These are phyloP conservation scores for Ormyrus nitidulus DNA, from an alignment of 2,888 invertebrate species.

Conservation along the genomic window DNA sequence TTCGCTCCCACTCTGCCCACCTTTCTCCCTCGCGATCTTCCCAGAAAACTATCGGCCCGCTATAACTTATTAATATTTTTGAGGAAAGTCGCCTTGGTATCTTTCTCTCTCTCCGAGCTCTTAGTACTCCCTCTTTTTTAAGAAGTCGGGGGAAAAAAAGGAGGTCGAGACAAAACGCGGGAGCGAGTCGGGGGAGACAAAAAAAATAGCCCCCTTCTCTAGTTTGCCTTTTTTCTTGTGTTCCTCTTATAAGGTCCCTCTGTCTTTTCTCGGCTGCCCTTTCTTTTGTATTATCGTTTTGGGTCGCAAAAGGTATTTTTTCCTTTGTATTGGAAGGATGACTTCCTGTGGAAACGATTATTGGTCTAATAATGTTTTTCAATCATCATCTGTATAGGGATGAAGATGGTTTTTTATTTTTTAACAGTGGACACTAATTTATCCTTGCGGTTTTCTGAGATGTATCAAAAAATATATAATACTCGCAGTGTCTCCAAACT, in stretches of 20 bases:
- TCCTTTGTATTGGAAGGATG: neutral
- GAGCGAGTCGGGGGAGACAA: slow-evolving; percentile 30
- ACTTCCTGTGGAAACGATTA: too few species aligned
- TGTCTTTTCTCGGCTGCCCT: slow-evolving; percentile 21
- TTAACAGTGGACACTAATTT: neutral
- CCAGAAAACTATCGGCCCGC: slow-evolving; percentile 69
- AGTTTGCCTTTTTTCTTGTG: slow-evolving; percentile 7
- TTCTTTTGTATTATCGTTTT: slow-evolving; percentile 7
- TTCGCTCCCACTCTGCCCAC: slow-evolving; percentile 16
- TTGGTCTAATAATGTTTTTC: too few species aligned
- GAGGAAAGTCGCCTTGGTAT: slow-evolving; percentile 62
- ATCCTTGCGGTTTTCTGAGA: too few species aligned
- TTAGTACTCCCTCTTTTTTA: slow-evolving; percentile 7
- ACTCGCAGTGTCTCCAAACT: too few species aligned
- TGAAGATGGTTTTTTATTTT: too few species aligned
- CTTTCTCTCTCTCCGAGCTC: slow-evolving; percentile 35
- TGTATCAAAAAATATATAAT: too few species aligned
- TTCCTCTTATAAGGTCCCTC: neutral
- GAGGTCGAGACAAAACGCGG: slow-evolving; percentile 33
- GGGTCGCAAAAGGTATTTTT: neutral
- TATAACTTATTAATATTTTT: slow-evolving; percentile 74
- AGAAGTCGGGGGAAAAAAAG: slow-evolving; percentile 24
- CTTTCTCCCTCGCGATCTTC: slow-evolving; percentile 56
- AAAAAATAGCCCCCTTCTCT: neutral
- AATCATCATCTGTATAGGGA: too few species aligned